Base-by-base conservation (phyloP, 2,888 invertebrate species). In the Tuta absoluta region DNA sequence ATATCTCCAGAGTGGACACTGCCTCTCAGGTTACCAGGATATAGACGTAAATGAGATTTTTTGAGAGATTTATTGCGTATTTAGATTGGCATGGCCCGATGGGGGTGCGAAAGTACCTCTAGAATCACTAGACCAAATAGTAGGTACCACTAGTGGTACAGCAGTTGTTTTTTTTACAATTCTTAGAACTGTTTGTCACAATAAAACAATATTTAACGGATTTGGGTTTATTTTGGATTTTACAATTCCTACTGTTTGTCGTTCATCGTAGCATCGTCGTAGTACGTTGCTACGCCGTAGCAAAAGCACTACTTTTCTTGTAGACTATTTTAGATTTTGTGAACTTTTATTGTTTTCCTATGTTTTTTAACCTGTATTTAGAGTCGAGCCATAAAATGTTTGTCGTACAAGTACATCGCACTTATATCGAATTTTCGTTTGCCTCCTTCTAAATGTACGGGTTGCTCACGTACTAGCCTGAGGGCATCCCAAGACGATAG, bases 11-110 rank as follows among this genome's bases (percentile, higher is more conserved):
- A 77, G 81, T 85, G 87, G 88, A 87, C 87, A 78, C 71, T 71
- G 79, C 66, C 71, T 79, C 79, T 84, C 84, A 81, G 86, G 86
- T 85, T 84, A 78, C 87, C 87, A 71, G 82, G 78, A 84, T 80
- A 78, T 74, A 74, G 82, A 71, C 68, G 78, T 72, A 74, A 67
- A 58, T 59, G 71, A 69, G 70, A 67, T 69, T 70, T 71, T 74
- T 74, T 49, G 12, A 33, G 33, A 19, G 38, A 23, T 23, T 63
- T 59, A 45, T 63, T 17, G 37, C n/a, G 14, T 12, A 8, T 60
- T 12, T n/a, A 21, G 3, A 21, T 51, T 21, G 28, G 28, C 5
- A 28, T 28, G 28, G 5, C 28, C 28, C 3, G 19, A 12, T 60
- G 14, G 60, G 41, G 41, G 45, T 33, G 19, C 12, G 51, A 51